phyloP scores from a whole-genome alignment of 1,140 invertebrate species.

The Pteromalus puparum region DNA sequence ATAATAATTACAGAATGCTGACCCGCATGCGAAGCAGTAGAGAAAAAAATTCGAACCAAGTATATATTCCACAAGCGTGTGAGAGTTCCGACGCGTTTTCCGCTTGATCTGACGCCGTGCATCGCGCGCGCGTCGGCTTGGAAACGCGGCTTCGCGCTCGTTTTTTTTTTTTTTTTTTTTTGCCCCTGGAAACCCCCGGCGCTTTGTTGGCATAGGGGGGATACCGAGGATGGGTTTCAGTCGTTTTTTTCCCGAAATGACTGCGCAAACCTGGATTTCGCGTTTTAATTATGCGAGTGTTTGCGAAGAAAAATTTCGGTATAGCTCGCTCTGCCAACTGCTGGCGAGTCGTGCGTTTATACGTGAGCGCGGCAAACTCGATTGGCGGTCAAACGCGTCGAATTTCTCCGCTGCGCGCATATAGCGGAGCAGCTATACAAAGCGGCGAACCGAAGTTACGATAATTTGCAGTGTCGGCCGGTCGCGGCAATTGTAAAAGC shows the following conservation, averaged over 20 bases:
- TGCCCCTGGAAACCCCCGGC: no score
- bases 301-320: background rate
- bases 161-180: no score
- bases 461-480: conserved; percentile 35
- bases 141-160: conserved; percentile 55
- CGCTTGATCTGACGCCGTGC: conserved; percentile 67
- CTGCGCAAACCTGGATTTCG: background rate
- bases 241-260: background rate
- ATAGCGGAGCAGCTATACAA: background rate
- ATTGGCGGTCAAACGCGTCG: conserved; percentile 23
- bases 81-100: conserved; percentile 68
- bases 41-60: conserved; percentile 66
- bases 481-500: conserved; percentile 34
- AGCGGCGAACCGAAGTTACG: conserved; percentile 40
- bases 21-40: conserved; percentile 56
- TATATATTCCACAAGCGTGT: conserved; percentile 65
- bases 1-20: background rate
- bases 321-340: background rate
- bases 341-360: background rate
- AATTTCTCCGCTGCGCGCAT: background rate
- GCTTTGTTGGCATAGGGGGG: background rate
- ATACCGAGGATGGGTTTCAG: background rate
- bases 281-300: background rate
- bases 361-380: background rate
- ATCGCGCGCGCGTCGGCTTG: conserved; percentile 62